phyloP scores from a whole-genome alignment of 2,113 vertebrate genomes.

The Canis aureus region DNA sequence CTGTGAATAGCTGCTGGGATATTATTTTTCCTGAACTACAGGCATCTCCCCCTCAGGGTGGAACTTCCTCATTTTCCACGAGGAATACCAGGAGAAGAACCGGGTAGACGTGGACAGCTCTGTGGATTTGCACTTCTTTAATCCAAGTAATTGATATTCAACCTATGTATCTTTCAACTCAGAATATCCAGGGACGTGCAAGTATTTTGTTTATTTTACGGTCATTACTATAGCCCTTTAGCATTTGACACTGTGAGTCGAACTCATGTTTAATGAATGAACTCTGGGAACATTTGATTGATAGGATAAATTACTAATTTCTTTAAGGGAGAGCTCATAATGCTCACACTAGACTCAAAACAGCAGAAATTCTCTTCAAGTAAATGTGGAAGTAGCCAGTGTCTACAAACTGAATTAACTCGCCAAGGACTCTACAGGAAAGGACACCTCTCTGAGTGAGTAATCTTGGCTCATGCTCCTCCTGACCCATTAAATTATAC shows the following conservation, averaged over 20 bases:
- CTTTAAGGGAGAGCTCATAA: background rate
- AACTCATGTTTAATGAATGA: background rate
- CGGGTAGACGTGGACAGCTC: too few relatives aligned
- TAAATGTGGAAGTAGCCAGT: background rate
- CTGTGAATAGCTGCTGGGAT: background rate
- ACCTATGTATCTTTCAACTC: background rate
- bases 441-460: background rate
- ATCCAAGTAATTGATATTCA: background rate
- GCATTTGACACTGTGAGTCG: background rate
- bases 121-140: background rate
- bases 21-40: background rate
- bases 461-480: background rate
- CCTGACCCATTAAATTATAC: slow-evolving; percentile 65
- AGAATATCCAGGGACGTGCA: background rate
- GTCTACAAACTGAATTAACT: background rate
- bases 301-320: background rate
- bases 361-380: background rate
- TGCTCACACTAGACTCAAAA: background rate
- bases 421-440: background rate
- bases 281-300: background rate
- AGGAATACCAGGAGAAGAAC: background rate
- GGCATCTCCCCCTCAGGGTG: background rate
- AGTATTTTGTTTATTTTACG: background rate
- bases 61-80: background rate
- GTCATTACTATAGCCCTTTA: background rate